Evolutionary conservation across 2,113 vertebrate genomes (phyloP).

Genomic region (Centropus bengalensis): DNA sequence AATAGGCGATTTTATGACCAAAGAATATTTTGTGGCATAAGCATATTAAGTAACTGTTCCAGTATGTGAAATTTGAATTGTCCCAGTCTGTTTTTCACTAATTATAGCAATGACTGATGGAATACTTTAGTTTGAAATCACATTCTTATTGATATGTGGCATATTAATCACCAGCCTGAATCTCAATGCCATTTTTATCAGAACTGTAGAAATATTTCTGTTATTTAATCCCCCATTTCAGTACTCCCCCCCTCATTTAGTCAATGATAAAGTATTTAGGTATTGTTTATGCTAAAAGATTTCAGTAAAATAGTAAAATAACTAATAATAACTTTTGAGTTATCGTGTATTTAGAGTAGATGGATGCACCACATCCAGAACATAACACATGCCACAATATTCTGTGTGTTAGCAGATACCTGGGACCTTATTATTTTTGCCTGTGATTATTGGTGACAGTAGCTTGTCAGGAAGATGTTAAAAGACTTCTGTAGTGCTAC

Average conservation of each 20-base stretch:
- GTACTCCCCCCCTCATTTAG: not conserved
- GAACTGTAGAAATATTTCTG: not conserved
- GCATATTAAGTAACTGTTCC: not conserved
- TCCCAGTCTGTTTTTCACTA: not conserved
- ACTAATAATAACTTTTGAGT: not conserved
- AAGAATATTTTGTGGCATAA: not conserved
- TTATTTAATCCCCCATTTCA: not conserved
- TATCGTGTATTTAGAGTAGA: not conserved
- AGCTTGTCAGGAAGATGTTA: not conserved
- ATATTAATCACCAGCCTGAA: not conserved
- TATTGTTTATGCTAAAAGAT: not conserved
- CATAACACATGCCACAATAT: not conserved
- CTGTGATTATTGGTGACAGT: not conserved
- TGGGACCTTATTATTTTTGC: not conserved
- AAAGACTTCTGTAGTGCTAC: not conserved
- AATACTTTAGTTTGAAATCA: not conserved
- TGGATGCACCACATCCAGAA: not conserved
- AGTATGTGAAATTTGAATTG: not conserved
- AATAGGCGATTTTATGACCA: not conserved
- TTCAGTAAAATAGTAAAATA: not conserved
- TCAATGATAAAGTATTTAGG: not conserved
- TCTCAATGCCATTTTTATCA: not conserved
- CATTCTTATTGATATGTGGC: not conserved
- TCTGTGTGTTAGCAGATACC: not conserved
- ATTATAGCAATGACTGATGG: not conserved